Conservation (phyloP, 2,888 invertebrate genomes). For the Lochmaea crataegi region DNA sequence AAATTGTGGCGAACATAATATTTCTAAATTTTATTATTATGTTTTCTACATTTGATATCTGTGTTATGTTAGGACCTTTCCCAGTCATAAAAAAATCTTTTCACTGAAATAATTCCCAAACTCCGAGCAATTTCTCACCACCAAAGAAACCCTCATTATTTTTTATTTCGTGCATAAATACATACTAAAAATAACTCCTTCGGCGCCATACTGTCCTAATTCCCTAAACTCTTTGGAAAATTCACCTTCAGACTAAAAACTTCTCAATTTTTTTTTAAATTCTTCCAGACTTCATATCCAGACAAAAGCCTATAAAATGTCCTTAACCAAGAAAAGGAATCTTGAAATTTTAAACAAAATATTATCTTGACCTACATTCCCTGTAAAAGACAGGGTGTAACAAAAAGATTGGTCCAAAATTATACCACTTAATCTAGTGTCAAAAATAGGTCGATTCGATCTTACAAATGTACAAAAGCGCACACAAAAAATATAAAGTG, state of each 20-base stretch:
- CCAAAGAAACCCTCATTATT: constrained; percentile 18
- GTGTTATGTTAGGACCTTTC: constrained; percentile 10
- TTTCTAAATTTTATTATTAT: constrained; percentile 1
- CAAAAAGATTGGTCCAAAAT: too few relatives aligned
- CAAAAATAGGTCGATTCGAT: too few relatives aligned
- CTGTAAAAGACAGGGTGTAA: too few relatives aligned
- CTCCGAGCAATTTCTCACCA: constrained; percentile 15
- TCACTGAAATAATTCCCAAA: constrained; percentile 2
- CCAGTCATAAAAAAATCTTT: constrained; percentile 12
- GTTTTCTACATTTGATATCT: constrained; percentile 8
- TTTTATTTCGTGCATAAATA: constrained; percentile 31
- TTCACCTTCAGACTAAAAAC: constrained; percentile 15
- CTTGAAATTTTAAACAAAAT: too few relatives aligned
- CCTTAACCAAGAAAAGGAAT: background rate
- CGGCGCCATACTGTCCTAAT: background rate
- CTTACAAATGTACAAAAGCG: too few relatives aligned
- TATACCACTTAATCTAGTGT: too few relatives aligned
- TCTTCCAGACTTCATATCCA: background rate
- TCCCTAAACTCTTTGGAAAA: background rate
- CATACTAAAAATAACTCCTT: constrained; percentile 25
- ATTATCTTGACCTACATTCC: too few relatives aligned
- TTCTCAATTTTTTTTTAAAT: constrained; percentile 1
- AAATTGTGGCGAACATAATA: background rate
- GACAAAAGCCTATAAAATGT: background rate
- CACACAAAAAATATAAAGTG: too few relatives aligned